phyloP scores from a whole-genome alignment of 2,113 vertebrate species.

The Indri indri region DNA sequence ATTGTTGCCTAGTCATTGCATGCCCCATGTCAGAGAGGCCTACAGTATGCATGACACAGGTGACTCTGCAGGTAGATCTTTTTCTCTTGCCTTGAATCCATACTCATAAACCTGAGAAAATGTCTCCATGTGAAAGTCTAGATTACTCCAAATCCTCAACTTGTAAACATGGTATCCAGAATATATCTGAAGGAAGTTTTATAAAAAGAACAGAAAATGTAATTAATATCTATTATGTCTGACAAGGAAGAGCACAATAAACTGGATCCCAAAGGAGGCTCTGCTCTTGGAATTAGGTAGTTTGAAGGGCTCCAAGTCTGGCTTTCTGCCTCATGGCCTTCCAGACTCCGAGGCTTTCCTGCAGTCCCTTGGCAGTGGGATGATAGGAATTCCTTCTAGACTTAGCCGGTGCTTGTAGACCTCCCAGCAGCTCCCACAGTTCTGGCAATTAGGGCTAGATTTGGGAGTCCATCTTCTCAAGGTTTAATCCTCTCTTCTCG shows the following conservation, averaged over 20 bases:
- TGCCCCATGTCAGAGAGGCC: background rate
- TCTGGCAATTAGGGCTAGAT: background rate
- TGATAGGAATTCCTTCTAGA: background rate
- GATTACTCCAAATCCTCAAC: background rate
- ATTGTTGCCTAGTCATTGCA: background rate
- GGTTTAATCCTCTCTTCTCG: background rate
- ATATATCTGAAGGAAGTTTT: background rate
- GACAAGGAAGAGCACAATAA: background rate
- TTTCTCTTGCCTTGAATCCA: background rate
- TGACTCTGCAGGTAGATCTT: background rate
- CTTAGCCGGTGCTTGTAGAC: accelerated
- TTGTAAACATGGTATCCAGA: background rate
- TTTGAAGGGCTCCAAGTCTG: background rate
- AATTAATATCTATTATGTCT: background rate
- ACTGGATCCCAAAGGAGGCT: background rate
- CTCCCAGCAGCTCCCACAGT: background rate
- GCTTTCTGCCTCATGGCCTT: background rate
- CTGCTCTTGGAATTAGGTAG: background rate
- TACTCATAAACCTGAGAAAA: background rate
- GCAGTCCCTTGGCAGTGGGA: accelerated
- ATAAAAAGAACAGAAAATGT: background rate
- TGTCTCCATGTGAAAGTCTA: background rate
- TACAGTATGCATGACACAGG: no score
- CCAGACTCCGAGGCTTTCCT: no score
- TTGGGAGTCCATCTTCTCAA: background rate